These are phyloP conservation scores for Psammodynastes pulverulentus DNA, from an alignment of 2,113 vertebrate species.

Conservation along the genomic window DNA sequence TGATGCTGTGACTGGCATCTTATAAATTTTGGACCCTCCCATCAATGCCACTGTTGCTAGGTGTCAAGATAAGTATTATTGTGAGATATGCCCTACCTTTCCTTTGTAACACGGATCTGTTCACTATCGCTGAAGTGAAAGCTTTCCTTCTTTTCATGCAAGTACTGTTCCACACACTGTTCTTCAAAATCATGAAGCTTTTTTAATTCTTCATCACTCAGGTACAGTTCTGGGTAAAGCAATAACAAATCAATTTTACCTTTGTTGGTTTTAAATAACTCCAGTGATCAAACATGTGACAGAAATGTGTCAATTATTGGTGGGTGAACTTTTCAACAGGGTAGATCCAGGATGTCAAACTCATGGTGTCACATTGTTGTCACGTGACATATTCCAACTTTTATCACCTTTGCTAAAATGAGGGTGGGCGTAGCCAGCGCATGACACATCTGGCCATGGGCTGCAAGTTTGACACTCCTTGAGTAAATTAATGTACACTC, in stretches of 20 bases:
- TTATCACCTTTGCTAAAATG: too few relatives aligned
- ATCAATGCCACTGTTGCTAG: neutral
- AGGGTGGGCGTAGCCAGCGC: too few relatives aligned
- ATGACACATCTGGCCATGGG: too few relatives aligned
- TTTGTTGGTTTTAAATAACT: neutral
- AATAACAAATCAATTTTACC: neutral
- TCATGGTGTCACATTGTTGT: too few relatives aligned
- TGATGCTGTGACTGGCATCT: neutral
- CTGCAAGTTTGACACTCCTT: too few relatives aligned
- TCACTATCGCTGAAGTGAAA: conserved; percentile 74
- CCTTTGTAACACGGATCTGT: conserved; percentile 80
- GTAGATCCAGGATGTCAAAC: neutral
- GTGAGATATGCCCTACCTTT: conserved; percentile 71
- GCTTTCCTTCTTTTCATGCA: conserved; percentile 79
- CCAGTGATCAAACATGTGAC: neutral
- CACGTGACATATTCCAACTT: too few relatives aligned
- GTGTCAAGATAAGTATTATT: neutral
- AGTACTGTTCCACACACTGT: conserved; percentile 84
- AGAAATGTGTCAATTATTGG: neutral
- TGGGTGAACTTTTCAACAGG: neutral
- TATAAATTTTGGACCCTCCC: neutral
- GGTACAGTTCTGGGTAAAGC: conserved; percentile 79
- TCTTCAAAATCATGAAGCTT: conserved; percentile 95
- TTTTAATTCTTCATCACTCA: conserved; percentile 86
- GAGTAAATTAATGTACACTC: neutral